phyloP scores from a whole-genome alignment of 2,888 invertebrate genomes.

The Deilephila elpenor region DNA sequence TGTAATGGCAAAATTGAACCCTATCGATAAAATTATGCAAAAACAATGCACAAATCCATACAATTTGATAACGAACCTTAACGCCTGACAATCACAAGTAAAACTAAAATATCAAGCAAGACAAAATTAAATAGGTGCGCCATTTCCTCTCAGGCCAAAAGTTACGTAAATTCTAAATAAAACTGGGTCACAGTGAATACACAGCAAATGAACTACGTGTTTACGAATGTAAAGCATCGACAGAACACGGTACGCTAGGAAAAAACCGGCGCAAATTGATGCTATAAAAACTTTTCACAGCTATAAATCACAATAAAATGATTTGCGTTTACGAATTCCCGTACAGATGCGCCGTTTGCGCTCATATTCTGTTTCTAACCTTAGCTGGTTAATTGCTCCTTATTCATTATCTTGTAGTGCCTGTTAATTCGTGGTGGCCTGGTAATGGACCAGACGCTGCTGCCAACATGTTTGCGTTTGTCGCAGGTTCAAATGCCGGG shows the following conservation, averaged over 20 bases:
- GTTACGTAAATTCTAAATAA: conserved; percentile 46
- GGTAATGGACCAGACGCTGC: too few relatives aligned
- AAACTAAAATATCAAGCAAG: conserved; percentile 12
- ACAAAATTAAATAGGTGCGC: conserved; percentile 28
- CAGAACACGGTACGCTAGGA: conserved; percentile 35
- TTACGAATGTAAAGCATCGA: conserved; percentile 43
- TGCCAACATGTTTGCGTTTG: too few relatives aligned
- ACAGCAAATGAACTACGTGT: conserved; percentile 57
- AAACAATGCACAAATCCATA: neutral
- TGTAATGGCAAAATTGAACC: too few relatives aligned
- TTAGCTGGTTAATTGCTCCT: too few relatives aligned
- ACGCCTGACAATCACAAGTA: neutral
- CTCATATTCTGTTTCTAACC: neutral
- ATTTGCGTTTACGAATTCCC: conserved; percentile 7
- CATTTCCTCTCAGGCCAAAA: conserved; percentile 20
- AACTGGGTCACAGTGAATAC: conserved; percentile 59
- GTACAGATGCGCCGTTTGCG: neutral
- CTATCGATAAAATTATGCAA: too few relatives aligned
- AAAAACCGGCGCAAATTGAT: conserved; percentile 10
- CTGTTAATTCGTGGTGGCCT: too few relatives aligned
- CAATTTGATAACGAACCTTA: neutral
- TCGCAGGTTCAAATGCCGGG: too few relatives aligned
- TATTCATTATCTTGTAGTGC: too few relatives aligned
- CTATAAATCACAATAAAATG: conserved; percentile 18
- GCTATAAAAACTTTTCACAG: conserved; percentile 1